Percentiles rank a stretch among this genome's conserved stretches.
phyloP scores from a whole-genome alignment of 2,888 invertebrate genomes.

The Plagodis dolabraria region DNA sequence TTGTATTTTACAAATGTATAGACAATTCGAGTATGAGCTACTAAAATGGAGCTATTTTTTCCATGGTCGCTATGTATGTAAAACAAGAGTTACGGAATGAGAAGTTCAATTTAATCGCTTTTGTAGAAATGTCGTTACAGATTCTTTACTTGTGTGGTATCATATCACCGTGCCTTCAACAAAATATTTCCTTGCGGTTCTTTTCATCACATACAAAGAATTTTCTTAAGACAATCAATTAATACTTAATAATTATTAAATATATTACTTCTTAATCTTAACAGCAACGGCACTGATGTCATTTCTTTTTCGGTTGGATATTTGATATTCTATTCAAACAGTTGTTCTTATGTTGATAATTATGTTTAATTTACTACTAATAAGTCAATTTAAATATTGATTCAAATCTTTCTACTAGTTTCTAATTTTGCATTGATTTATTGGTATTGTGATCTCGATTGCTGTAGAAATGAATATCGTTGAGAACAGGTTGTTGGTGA shows the following conservation, averaged over 20 bases:
- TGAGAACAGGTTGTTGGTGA: constrained; percentile 73
- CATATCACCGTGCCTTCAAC: constrained; percentile 5
- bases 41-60: too few relatives aligned
- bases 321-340: constrained; percentile 57
- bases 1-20: too few relatives aligned
- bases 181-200: not conserved
- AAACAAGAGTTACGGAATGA: too few relatives aligned
- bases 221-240: constrained; percentile 47
- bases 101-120: too few relatives aligned
- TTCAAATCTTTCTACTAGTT: constrained; percentile 42
- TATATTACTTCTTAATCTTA: too few relatives aligned
- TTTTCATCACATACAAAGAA: constrained; percentile 25
- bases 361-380: constrained; percentile 40
- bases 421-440: constrained; percentile 53
- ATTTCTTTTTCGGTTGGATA: constrained; percentile 60
- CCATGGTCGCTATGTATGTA: too few relatives aligned
- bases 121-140: constrained; percentile 19
- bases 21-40: too few relatives aligned
- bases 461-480: constrained; percentile 65
- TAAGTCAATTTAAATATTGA: constrained; percentile 34
- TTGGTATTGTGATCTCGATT: constrained; percentile 66
- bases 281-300: constrained; percentile 58
- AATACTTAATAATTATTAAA: constrained; percentile 61
- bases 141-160: not conserved
- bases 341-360: constrained; percentile 51